phyloP scores from a whole-genome alignment of 2,113 vertebrate genomes.

The Talpa occidentalis region DNA sequence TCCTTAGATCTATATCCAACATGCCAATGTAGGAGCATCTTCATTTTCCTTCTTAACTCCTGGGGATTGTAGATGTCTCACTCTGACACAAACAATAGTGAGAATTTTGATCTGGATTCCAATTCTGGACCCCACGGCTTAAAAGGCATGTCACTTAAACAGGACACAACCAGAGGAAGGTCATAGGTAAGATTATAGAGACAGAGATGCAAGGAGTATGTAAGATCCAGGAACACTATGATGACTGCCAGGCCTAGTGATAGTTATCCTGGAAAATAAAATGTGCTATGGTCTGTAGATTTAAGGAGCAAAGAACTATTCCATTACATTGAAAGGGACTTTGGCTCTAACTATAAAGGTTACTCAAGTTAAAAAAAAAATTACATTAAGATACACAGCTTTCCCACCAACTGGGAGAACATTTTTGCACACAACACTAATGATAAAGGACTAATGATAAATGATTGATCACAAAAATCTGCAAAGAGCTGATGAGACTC shows the following conservation, averaged over 20 bases:
- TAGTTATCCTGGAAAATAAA: constrained; percentile 12
- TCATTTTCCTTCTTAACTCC: constrained; percentile 39
- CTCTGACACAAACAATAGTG: not conserved
- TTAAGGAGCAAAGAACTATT: not conserved
- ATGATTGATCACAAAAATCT: too few species aligned
- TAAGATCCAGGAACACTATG: not conserved
- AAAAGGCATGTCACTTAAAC: not conserved
- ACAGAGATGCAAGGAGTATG: not conserved
- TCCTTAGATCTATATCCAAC: constrained; percentile 39
- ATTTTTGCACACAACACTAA: too few species aligned
- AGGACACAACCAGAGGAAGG: not conserved
- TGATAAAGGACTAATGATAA: too few species aligned
- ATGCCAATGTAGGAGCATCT: constrained; percentile 17
- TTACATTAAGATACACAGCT: not conserved
- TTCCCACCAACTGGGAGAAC: too few species aligned
- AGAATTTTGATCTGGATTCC: constrained; percentile 1
- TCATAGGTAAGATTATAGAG: not conserved
- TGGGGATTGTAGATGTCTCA: not conserved
- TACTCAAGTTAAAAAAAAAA: not conserved
- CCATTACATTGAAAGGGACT: not conserved
- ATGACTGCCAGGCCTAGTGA: not conserved
- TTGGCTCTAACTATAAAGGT: not conserved
- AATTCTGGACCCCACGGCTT: not conserved
- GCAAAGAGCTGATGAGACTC: too few species aligned
- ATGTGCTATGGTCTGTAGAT: not conserved